A percentile compares a stretch with the other conserved stretches of the same genome.
These are phyloP conservation scores for Stratiolaelaps scimitus DNA, from an alignment of 1,140 invertebrate species.

Conservation along the genomic window DNA sequence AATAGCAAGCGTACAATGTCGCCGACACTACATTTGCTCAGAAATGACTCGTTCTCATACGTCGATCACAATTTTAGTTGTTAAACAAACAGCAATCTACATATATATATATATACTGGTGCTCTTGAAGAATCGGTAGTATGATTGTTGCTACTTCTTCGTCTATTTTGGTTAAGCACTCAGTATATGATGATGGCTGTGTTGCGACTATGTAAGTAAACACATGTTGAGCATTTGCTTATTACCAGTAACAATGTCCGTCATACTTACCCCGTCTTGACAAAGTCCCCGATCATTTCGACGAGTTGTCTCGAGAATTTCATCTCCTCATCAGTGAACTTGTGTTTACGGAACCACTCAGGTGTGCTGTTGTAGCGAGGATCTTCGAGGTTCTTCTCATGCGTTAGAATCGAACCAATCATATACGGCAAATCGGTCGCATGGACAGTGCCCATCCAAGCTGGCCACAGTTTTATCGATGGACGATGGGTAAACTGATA, in stretches of 20 bases:
- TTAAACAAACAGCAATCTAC: no score
- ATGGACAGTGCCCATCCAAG: slow-evolving; percentile 15
- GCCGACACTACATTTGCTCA: no score
- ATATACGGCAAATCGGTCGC: slow-evolving; percentile 14
- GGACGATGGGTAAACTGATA: slow-evolving; percentile 9
- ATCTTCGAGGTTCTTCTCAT: slow-evolving; percentile 8
- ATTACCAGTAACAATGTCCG: neutral
- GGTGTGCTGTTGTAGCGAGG: slow-evolving; percentile 18
- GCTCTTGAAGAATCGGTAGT: no score
- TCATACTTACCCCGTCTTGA: slow-evolving; percentile 8
- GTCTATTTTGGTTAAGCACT: no score
- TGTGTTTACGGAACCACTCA: slow-evolving; percentile 20
- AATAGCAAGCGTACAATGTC: no score
- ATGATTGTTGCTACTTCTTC: no score
- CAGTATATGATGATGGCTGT: no score
- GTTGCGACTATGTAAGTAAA: no score
- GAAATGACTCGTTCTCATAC: no score
- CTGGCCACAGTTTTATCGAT: slow-evolving; percentile 23
- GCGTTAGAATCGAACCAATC: slow-evolving; percentile 19
- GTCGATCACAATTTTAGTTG: no score
- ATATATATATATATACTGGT: no score
- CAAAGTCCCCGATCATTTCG: slow-evolving; percentile 4
- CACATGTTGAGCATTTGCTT: no score
- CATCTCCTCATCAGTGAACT: slow-evolving; percentile 12
- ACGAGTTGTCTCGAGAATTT: slow-evolving; percentile 21